Percentiles rank a stretch among this genome's conserved stretches.
Conservation (phyloP, 2,888 invertebrate species). For the Penaeus monodon region DNA sequence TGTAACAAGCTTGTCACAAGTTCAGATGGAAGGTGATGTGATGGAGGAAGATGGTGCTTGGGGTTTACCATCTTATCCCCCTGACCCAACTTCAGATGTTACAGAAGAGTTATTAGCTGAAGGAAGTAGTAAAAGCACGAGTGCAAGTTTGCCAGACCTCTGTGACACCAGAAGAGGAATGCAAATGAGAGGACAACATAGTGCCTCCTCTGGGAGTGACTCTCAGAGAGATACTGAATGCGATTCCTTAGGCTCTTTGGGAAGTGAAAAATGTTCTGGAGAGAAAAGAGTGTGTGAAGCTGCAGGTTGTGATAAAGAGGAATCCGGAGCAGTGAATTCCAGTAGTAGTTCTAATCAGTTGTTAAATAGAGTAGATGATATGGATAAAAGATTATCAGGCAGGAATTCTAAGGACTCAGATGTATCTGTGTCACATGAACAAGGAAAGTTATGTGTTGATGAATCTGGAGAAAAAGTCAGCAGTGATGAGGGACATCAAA, state of each 20-base stretch:
- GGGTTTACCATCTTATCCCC: slow-evolving; percentile 2
- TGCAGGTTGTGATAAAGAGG: not conserved
- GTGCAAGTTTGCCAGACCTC: slow-evolving; percentile 34
- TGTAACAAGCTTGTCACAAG: slow-evolving; percentile 38
- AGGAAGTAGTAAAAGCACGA: not conserved
- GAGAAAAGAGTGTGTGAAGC: not conserved
- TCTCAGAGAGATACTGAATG: too few species aligned
- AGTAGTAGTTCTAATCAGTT: slow-evolving; percentile 5
- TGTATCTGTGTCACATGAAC: too few species aligned
- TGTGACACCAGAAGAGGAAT: slow-evolving; percentile 49
- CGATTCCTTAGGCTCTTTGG: too few species aligned
- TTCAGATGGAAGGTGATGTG: not conserved
- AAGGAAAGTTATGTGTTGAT: too few species aligned
- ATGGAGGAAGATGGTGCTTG: slow-evolving; percentile 32
- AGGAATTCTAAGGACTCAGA: too few species aligned
- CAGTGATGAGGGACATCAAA: too few species aligned
- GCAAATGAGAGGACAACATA: not conserved
- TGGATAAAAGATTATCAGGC: not conserved
- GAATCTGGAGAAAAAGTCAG: too few species aligned
- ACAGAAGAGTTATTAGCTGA: not conserved
- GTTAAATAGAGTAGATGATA: not conserved
- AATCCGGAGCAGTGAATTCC: not conserved
- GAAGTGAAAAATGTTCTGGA: too few species aligned
- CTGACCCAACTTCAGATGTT: not conserved
- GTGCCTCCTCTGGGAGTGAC: not conserved